phyloP scores from a whole-genome alignment of 2,797 vertebrate genomes.

The Pipistrellus pipistrellus region DNA sequence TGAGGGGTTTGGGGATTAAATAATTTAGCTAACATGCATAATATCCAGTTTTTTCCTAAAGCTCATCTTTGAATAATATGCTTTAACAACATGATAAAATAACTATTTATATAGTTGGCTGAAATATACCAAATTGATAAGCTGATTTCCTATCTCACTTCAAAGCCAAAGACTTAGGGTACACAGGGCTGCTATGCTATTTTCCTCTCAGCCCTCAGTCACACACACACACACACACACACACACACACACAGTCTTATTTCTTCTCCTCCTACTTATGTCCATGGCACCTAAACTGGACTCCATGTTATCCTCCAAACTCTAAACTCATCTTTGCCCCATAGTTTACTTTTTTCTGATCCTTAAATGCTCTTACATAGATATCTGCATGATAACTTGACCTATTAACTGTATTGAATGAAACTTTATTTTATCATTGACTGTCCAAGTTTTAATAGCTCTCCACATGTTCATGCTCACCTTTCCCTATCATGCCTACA shows the following conservation, averaged over 20 bases:
- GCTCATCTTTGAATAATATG: not conserved
- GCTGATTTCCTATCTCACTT: not conserved
- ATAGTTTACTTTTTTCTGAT: not conserved
- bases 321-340: not conserved
- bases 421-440: not conserved
- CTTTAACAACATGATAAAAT: not conserved
- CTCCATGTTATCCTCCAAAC: not conserved
- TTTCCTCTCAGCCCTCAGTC: not conserved
- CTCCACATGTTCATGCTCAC: not conserved
- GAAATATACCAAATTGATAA: not conserved
- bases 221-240: not conserved
- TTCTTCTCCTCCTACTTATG: not conserved
- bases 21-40: not conserved
- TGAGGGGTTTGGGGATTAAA: not conserved
- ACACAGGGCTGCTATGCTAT: not conserved
- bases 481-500: not conserved
- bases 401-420: not conserved
- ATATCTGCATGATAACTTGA: not conserved
- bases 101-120: not conserved
- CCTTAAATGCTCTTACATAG: not conserved
- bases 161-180: not conserved
- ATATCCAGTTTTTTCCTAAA: not conserved
- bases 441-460: not conserved
- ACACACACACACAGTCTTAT: not conserved
- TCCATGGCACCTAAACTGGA: not conserved